Evolutionary conservation across 2,113 vertebrate species (phyloP), one percentile per base, ranked within the genome.

Genomic region (Coturnix japonica): DNA sequence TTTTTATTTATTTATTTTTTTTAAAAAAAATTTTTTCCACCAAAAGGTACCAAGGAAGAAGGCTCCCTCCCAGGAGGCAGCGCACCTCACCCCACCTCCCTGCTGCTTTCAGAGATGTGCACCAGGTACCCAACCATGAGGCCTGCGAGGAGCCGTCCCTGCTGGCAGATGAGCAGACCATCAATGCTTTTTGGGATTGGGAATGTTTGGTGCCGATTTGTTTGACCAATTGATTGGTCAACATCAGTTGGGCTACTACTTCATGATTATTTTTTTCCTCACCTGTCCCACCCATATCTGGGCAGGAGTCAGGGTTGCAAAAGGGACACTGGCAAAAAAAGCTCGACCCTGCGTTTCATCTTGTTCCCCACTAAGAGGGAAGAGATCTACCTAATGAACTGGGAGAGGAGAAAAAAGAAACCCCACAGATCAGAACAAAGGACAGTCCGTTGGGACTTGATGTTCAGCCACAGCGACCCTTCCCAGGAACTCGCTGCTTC

Each of bases 371-470:
- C 74, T 21, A 26, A 33, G 81, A 85, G 87, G 72, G 47, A 91
- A 92, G 86, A 61, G 90, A 82, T 73, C 69, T 35, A 76, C 72
- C 84, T 82, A 4, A 44, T 28, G 12, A 70, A 73, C 69, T 51
- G 81, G 84, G 89, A 92, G 86, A 89, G 85, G 79, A 96, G 86
- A 75, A 60, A 81, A 16, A 61, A 60, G 26, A 14, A 35, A 51
- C 39, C 13, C 23, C 69, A 35, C 85, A 74, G 85, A 65, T 61
- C 47, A 46, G 90, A 95, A 96, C 84, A 86, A 90, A 93, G 88
- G 94, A 95, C 80, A 69, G 92, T 95, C 94, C 95, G 0, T 4
- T 63, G 46, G 80, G 94, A 96, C 94, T 95, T 90, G 87, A 90
- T 93, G 93, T 92, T 96, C 93, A 89, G 74, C 63, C 86, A 63